Conservation (phyloP, 2,113 vertebrate species). For the Phainopepla nitens region DNA sequence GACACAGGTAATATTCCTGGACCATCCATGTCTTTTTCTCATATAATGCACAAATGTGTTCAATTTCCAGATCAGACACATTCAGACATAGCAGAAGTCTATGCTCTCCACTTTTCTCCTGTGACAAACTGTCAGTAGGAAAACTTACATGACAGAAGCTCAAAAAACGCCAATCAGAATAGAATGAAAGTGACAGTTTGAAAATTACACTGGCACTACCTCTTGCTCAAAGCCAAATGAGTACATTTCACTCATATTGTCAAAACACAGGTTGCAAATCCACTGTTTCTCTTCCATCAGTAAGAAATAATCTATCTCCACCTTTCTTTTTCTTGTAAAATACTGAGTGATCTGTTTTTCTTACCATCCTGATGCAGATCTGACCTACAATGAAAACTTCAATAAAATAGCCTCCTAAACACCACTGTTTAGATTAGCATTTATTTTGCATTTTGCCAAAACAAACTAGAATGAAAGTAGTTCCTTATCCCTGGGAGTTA, state of each 20-base stretch:
- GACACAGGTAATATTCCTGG: neutral
- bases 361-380: neutral
- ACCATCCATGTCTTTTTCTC: neutral
- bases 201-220: conserved; percentile 34
- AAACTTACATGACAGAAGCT: neutral
- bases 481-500: neutral
- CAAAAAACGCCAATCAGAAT: conserved; percentile 18
- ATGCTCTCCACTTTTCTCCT: neutral
- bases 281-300: neutral
- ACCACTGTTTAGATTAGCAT: neutral
- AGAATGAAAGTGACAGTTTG: conserved; percentile 37
- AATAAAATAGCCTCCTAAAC: neutral
- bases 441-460: neutral
- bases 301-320: neutral
- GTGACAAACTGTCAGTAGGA: conserved; percentile 5
- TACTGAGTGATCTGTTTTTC: neutral
- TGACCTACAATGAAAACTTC: neutral
- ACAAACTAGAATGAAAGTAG: neutral
- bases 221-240: conserved; percentile 9
- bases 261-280: neutral
- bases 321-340: neutral
- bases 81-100: neutral
- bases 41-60: neutral
- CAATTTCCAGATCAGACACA: neutral
- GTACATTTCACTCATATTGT: conserved; percentile 16